These are phyloP conservation scores for Acanthococcus lagerstroemiae DNA, from an alignment of 2,888 invertebrate genomes.

Conservation along the genomic window DNA sequence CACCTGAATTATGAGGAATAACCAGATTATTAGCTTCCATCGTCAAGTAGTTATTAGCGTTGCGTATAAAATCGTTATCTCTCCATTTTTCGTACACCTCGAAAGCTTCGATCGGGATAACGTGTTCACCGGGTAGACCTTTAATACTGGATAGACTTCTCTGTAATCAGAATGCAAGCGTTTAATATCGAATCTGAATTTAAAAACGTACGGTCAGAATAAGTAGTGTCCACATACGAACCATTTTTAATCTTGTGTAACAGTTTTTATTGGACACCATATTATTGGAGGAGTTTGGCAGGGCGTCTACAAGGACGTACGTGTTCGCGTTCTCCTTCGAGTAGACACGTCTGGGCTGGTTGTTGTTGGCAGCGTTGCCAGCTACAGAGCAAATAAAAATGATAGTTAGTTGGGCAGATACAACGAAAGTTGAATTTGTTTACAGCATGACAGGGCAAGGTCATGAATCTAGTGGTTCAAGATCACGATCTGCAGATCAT, in stretches of 20 bases:
- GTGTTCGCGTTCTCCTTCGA: constrained; percentile 24
- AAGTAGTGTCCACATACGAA: background rate
- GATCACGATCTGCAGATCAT: too few relatives aligned
- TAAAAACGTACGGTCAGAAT: background rate
- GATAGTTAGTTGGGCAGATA: background rate
- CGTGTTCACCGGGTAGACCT: constrained; percentile 17
- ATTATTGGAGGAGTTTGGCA: constrained; percentile 22
- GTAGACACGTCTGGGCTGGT: constrained; percentile 12
- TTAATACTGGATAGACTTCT: constrained; percentile 23
- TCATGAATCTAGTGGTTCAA: too few relatives aligned
- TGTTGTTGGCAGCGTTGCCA: constrained; percentile 23
- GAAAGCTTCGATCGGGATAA: constrained; percentile 27
- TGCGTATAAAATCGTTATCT: constrained; percentile 20
- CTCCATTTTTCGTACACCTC: constrained; percentile 29
- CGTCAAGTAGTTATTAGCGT: constrained; percentile 17
- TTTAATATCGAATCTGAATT: background rate
- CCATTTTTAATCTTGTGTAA: constrained; percentile 24
- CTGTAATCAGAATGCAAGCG: background rate
- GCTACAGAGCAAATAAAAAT: background rate
- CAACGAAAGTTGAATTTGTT: too few relatives aligned
- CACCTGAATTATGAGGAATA: constrained; percentile 18
- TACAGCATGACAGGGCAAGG: too few relatives aligned
- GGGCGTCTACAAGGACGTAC: constrained; percentile 20
- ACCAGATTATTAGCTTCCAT: constrained; percentile 27
- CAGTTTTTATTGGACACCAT: constrained; percentile 12